phyloP scores from a whole-genome alignment of 1,140 invertebrate species.

The Saccostrea cuccullata region DNA sequence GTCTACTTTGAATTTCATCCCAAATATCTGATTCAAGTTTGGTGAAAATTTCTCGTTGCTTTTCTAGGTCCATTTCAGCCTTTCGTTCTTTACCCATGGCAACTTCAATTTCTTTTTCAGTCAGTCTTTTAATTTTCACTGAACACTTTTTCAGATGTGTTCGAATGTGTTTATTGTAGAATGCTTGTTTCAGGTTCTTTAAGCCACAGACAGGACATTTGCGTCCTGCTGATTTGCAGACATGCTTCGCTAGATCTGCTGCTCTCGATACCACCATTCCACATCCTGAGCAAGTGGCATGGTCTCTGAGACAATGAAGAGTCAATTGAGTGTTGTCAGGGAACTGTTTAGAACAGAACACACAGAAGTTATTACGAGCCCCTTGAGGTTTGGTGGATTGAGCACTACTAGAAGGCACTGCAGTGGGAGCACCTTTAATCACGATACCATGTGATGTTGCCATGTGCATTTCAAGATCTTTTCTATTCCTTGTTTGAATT shows the following conservation, averaged over 20 bases:
- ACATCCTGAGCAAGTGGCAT: constrained; percentile 73
- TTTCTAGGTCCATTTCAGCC: constrained; percentile 44
- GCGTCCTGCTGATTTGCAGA: constrained; percentile 63
- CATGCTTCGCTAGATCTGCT: constrained; percentile 66
- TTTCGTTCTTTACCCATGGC: constrained; percentile 46
- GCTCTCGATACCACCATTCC: constrained; percentile 73
- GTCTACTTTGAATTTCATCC: constrained; percentile 38
- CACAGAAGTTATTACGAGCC: constrained; percentile 71
- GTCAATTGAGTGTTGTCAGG: constrained; percentile 72
- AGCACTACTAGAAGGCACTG: constrained; percentile 10
- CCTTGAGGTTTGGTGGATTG: constrained; percentile 49
- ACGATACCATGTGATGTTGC: constrained; percentile 69
- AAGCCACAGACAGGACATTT: constrained; percentile 68
- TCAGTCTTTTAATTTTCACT: constrained; percentile 58
- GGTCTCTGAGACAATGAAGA: constrained; percentile 71
- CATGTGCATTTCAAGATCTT: constrained; percentile 70
- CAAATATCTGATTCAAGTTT: constrained; percentile 41
- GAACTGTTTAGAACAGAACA: constrained; percentile 73
- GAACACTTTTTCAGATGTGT: constrained; percentile 69
- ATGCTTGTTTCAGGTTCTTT: constrained; percentile 68
- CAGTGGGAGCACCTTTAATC: constrained; percentile 60
- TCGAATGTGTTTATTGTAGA: constrained; percentile 69
- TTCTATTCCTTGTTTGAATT: constrained; percentile 59
- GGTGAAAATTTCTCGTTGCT: constrained; percentile 44
- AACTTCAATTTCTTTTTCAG: constrained; percentile 50